These are phyloP conservation scores for Troides aeacus DNA, from an alignment of 2,888 invertebrate genomes.

Conservation along the genomic window DNA sequence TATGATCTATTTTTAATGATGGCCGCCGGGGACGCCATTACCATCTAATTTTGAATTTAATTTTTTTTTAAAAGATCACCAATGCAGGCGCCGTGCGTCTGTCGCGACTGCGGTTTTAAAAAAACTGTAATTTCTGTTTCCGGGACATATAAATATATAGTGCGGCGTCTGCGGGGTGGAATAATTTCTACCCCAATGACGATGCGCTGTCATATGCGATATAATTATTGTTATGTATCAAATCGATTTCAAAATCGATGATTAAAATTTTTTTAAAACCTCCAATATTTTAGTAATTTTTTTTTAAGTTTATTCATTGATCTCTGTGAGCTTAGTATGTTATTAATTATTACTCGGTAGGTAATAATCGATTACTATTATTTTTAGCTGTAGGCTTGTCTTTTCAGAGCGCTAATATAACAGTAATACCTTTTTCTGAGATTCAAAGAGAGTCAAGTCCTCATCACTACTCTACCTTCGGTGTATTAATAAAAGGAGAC, in stretches of 20 bases:
- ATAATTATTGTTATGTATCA: conserved; percentile 39
- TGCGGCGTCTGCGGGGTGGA: conserved; percentile 35
- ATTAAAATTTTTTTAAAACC: conserved; percentile 22
- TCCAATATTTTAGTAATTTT: too few relatives aligned
- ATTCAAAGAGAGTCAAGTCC: too few relatives aligned
- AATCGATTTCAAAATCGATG: conserved; percentile 38
- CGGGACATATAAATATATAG: conserved; percentile 43
- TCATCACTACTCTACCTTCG: too few relatives aligned
- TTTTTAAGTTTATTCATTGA: too few relatives aligned
- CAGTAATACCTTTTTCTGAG: too few relatives aligned
- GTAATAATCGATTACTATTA: too few relatives aligned
- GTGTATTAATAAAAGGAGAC: too few relatives aligned
- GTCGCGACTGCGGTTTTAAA: conserved; percentile 42
- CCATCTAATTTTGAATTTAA: conserved; percentile 66
- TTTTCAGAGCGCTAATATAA: too few relatives aligned
- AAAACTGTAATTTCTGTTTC: conserved; percentile 53
- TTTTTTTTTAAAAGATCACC: conserved; percentile 50
- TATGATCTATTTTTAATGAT: conserved; percentile 74
- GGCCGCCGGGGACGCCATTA: conserved; percentile 62
- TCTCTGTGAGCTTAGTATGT: too few relatives aligned
- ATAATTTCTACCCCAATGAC: conserved; percentile 35
- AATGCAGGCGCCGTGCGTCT: conserved; percentile 59
- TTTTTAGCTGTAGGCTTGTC: too few relatives aligned
- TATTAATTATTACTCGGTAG: too few relatives aligned
- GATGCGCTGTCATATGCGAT: conserved; percentile 32